Evolutionary conservation across 1,140 invertebrate genomes (phyloP).

Genomic region (Cryptotermes secundus): DNA sequence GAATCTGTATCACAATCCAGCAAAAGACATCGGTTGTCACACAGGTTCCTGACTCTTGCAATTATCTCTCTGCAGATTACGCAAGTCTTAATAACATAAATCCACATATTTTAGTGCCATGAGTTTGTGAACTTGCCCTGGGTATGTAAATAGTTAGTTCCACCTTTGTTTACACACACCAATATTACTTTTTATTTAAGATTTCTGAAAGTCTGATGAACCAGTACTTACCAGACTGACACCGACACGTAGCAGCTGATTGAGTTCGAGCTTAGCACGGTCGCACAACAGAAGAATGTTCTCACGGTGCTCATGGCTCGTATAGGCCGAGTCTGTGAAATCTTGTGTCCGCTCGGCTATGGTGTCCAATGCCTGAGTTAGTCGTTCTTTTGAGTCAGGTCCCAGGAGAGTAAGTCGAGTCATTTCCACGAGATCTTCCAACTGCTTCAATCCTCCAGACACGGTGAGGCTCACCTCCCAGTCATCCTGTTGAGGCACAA

Average conservation of each 20-base stretch:
- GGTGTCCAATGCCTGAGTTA: conserved; percentile 81
- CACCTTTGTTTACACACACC: too few species aligned
- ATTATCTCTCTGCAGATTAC: too few species aligned
- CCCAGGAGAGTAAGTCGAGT: conserved; percentile 65
- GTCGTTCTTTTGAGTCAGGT: conserved; percentile 65
- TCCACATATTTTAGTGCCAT: too few species aligned
- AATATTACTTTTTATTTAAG: too few species aligned
- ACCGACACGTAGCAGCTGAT: conserved; percentile 81
- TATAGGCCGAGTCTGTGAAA: conserved; percentile 99
- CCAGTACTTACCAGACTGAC: conserved; percentile 71
- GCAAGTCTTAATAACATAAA: too few species aligned
- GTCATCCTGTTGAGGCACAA: conserved; percentile 49
- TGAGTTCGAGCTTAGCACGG: conserved; percentile 79
- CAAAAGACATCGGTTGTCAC: too few species aligned
- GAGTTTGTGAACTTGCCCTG: too few species aligned
- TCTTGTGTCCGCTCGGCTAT: conserved; percentile 95
- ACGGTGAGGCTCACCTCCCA: conserved; percentile 72
- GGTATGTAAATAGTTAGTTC: too few species aligned
- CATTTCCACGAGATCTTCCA: conserved; percentile 83
- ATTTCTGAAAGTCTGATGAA: not conserved
- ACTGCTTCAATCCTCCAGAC: conserved; percentile 74
- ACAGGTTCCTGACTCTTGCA: too few species aligned
- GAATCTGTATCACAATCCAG: too few species aligned
- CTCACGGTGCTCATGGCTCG: conserved; percentile 94
- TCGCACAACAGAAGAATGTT: conserved; percentile 91